Percentiles rank a stretch among this genome's conserved stretches.
Evolutionary conservation across 1,140 invertebrate genomes (phyloP).

Genomic region (Ceratosolen solmsi): DNA sequence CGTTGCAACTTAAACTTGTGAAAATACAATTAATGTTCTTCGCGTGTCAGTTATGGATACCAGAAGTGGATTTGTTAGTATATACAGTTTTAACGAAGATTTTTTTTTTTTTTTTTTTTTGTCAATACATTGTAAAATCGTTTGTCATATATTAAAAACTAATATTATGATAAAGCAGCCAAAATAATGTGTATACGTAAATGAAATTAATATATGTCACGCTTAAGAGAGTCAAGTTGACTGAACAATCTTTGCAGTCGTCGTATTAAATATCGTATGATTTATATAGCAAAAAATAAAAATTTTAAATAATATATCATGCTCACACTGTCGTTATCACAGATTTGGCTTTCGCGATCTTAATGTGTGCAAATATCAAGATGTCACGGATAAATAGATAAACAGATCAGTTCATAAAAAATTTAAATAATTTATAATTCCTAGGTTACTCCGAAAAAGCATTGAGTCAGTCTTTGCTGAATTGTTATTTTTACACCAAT

Average conservation of each 20-base stretch:
- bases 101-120: too few relatives aligned
- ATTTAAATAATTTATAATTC: not conserved
- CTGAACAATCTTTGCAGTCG: not conserved
- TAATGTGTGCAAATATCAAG: not conserved
- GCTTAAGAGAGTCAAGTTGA: not conserved
- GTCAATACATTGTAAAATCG: not conserved
- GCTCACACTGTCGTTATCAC: not conserved
- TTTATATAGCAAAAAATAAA: not conserved
- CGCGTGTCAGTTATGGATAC: too few relatives aligned
- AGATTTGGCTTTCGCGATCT: not conserved
- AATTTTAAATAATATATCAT: constrained; percentile 10
- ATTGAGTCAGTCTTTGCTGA: not conserved
- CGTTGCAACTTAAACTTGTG: too few relatives aligned
- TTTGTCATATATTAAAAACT: not conserved
- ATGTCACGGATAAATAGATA: not conserved
- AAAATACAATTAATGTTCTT: too few relatives aligned
- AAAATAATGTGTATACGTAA: not conserved
- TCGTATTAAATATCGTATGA: not conserved
- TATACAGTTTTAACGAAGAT: too few relatives aligned
- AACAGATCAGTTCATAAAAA: not conserved
- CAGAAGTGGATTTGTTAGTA: too few relatives aligned
- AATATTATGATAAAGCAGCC: not conserved
- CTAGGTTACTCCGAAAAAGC: not conserved
- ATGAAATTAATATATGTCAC: not conserved
- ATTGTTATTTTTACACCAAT: not conserved